phyloP scores from a whole-genome alignment of 2,797 vertebrate genomes.

The Danio choprae region DNA sequence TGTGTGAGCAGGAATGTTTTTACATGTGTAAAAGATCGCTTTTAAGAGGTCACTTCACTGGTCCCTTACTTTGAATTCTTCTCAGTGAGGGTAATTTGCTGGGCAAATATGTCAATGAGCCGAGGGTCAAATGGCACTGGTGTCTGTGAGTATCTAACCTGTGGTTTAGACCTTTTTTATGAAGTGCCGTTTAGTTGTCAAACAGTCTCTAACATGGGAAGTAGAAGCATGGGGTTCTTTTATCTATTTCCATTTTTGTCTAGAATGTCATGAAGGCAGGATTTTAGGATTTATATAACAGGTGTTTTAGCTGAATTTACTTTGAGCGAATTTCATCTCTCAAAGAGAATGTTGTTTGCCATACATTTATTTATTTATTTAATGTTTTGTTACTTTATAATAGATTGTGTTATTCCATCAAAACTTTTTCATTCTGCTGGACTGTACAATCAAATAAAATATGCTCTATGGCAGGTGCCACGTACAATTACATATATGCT shows the following conservation, averaged over 20 bases:
- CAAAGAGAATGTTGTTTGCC: neutral
- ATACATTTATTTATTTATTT: neutral
- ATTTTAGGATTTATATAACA: slow-evolving; percentile 27
- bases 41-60: slow-evolving; percentile 51
- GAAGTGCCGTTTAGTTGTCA: slow-evolving; percentile 48
- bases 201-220: slow-evolving; percentile 4
- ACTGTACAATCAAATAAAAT: too few species aligned
- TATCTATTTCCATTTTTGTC: neutral
- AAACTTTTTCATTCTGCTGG: neutral
- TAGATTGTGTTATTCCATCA: neutral
- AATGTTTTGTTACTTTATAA: neutral
- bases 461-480: too few species aligned
- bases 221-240: too few species aligned
- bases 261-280: neutral
- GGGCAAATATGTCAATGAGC: slow-evolving; percentile 53
- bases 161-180: slow-evolving; percentile 49
- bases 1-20: slow-evolving; percentile 41
- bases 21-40: slow-evolving; percentile 38
- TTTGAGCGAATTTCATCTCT: neutral
- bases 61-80: slow-evolving; percentile 43
- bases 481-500: too few species aligned
- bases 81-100: slow-evolving; percentile 55
- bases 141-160: slow-evolving; percentile 32
- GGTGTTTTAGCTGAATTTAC: slow-evolving; percentile 28
- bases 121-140: slow-evolving; percentile 49